Evolutionary conservation across 2,797 vertebrate species (phyloP), one percentile per base, ranked within the genome.

Genomic region (Rhynchotus rufescens): DNA sequence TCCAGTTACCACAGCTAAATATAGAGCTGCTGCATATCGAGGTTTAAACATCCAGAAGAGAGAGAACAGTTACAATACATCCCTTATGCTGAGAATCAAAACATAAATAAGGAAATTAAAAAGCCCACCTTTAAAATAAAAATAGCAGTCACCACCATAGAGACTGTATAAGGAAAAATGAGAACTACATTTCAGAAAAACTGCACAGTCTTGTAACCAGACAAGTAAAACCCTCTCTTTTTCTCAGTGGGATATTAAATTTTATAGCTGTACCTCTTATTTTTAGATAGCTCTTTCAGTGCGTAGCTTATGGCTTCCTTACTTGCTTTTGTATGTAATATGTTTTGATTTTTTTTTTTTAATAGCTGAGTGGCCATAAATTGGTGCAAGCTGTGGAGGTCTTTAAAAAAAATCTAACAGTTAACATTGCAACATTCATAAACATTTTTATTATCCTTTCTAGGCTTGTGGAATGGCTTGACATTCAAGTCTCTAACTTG

Each of bases 401-500:
- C 78, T 79, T 93, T 65, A 93, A 94, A 94, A 94, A 80, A 94
- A 93, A 77, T 15, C 5, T 71, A 83, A 51, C 28, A 17, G 23
- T 90, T 90, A 72, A 71, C 88, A 71, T 72, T 49, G 49, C 62
- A 85, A 69, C 67, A 75, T 91, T 92, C 88, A 94, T 86, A 95
- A 96, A 89, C 80, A 67, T 34, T 95, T 95, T 75, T 89, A 96
- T 94, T 92, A 88, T 59, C 80, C 78, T 92, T 92, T 88, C 80
- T 75, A 92, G 86, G 65, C 71, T 78, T 78, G 71, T 75, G 52
- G 79, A 96, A 91, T 86, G 69, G 71, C 51, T 88, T 84, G 83
- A 87, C 73, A 78, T 76, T 65, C 54, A 21, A 5, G 30, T 72
- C 62, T 66, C 49, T 54, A 45, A 52, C 78, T 74, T 91, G 91